Evolutionary conservation across 2,113 vertebrate genomes (phyloP).

Genomic region (Raja brachyura): DNA sequence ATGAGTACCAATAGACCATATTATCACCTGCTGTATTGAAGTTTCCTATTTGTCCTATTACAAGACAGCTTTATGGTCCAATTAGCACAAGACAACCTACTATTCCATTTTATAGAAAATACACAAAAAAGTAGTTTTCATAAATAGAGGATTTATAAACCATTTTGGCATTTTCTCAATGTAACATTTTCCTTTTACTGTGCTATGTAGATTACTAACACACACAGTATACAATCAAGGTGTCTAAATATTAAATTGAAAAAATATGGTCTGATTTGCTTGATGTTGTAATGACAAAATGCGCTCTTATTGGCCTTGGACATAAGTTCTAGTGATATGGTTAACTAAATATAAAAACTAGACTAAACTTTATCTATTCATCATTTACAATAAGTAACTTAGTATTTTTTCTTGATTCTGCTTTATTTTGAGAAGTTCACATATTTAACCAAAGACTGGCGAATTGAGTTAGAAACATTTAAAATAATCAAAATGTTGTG

Average conservation of each 20-base stretch:
- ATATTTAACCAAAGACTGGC: conserved; percentile 2
- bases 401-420: neutral
- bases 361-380: conserved; percentile 10
- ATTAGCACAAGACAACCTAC: neutral
- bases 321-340: neutral
- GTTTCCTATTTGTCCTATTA: neutral
- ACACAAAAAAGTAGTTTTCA: neutral
- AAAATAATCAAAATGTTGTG: neutral
- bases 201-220: neutral
- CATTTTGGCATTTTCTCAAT: neutral
- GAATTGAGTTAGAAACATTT: conserved; percentile 6
- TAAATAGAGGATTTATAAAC: neutral
- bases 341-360: conserved; percentile 1
- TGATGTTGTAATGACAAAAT: neutral
- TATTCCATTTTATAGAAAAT: neutral
- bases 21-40: neutral
- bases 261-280: conserved; percentile 24
- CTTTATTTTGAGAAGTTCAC: neutral
- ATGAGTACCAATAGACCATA: conserved; percentile 19
- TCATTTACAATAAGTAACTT: conserved; percentile 1
- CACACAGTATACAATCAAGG: neutral
- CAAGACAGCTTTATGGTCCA: neutral
- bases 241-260: neutral
- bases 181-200: neutral
- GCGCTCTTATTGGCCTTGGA: neutral